Evolutionary conservation across 1,140 invertebrate species (phyloP), one percentile per base, ranked within the genome.

Genomic region (Amyelois transitella): DNA sequence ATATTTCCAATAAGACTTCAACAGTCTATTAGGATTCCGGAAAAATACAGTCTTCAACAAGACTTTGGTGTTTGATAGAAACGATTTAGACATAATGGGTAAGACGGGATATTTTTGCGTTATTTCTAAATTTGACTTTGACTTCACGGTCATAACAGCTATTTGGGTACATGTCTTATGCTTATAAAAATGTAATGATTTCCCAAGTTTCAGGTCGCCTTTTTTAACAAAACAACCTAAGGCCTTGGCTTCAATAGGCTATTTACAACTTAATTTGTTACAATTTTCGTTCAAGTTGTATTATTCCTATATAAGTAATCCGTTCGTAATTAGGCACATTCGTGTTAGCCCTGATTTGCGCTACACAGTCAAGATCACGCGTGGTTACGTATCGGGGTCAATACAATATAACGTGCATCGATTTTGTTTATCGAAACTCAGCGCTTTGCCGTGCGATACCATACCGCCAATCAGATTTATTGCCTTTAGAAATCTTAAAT

Each of bases 351-450:
- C 19, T 44, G 38, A 18, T 24, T 53, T 38, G 32, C 8, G 32
- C 12, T 38, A 32, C 32, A 43, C n/a, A 52, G 32, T 52, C 32
- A 52, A 52, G 51, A 43, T 28, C 51, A 38, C 51, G 51, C 50
- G 28, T 43, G 18, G 5, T 14, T 21, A 17, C 14, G 43, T 45
- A 45, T 19, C 6, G 21, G 45, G 51, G 51, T 53, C 51, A 28
- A 24, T 49, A 24, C 51, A 28, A 24, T 49, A 24, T 25, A 49
- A 49, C 21, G 25, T 49, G 47, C 47, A 49, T 24, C 21, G 21
- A 49, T 49, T 49, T 24, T 21, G n/a, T 25, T 25, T 49, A 49
- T 1, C 47, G 6, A 49, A 38, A 38, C 32, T 12, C 32, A 38
- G 17, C 32, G 12, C 32, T 5, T 14, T 14, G 17, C 32, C n/a